phyloP scores from a whole-genome alignment of 2,888 invertebrate genomes.

The Ditylenchus weischeri region DNA sequence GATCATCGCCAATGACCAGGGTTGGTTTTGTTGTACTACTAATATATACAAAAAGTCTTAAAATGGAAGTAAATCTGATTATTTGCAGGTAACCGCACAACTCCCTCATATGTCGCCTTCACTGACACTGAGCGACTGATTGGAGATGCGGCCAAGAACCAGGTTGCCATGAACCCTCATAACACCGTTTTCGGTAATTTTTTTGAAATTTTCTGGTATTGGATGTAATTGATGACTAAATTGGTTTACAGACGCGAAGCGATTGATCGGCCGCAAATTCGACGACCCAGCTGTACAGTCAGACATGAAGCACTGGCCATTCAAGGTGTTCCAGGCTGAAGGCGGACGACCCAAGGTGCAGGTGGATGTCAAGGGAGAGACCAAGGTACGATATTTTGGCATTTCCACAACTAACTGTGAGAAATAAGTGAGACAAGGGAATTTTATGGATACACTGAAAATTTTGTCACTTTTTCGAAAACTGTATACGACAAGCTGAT shows the following conservation, averaged over 20 bases:
- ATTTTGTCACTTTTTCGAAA: no score
- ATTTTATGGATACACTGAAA: no score
- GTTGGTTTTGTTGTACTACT: conserved; percentile 48
- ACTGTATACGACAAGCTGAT: no score
- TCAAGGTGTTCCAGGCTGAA: conserved; percentile 58
- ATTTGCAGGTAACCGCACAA: conserved; percentile 60
- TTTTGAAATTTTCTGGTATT: neutral
- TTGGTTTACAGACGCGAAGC: conserved; percentile 48
- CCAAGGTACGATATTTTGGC: conserved; percentile 67
- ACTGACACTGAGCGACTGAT: conserved; percentile 62
- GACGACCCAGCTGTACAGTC: conserved; percentile 60
- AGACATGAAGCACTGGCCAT: conserved; percentile 61
- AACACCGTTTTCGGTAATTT: conserved; percentile 58
- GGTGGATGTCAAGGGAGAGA: conserved; percentile 82
- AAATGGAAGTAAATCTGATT: no score
- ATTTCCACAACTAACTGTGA: conserved; percentile 52
- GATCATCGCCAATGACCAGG: conserved; percentile 65
- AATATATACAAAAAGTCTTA: neutral
- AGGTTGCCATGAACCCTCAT: conserved; percentile 38
- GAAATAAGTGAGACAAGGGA: conserved; percentile 32
- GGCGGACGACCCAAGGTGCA: conserved; percentile 64
- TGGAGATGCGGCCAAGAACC: conserved; percentile 63
- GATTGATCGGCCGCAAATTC: conserved; percentile 62
- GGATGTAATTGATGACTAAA: neutral
- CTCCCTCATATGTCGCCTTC: conserved; percentile 63